Evolutionary conservation across 1,140 invertebrate species (phyloP), one percentile per base, ranked within the genome.

Genomic region (Danaus plexippus): DNA sequence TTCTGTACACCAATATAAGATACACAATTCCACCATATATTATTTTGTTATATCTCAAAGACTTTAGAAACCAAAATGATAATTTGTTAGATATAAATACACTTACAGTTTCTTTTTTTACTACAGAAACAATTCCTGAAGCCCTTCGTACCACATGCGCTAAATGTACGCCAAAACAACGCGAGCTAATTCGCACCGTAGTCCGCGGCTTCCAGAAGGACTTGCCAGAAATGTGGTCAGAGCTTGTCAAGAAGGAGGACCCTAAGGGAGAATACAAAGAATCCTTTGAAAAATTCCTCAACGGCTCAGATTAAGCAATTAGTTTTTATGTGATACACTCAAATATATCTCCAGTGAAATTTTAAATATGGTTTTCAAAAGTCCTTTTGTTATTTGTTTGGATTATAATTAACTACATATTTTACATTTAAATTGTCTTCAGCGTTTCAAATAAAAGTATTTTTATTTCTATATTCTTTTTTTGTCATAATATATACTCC

Each of bases 111-210:
- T 45, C 3, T 9, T 41, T 41, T 44, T 52, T 56, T 1, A 47
- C 47, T 54, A 18, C 57, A 66, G 64, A 49, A 45, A 47, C 44
- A 9, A 61, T 69, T 5, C 59, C 48, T 9, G 67, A 69, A n/a
- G 64, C 64, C 0, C 40, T 69, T 1, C 15, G 40, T 13, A 59
- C 54, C 0, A 50, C 45, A 40, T 66, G 67, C 40, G 61, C 50
- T 9, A 64, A 63, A 46, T 69, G 67, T 44, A 61, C 62, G 0
- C 61, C 59, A 1, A 66, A 66, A 15, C 64, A 66, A 47, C 56
- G 60, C 6, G n/a, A 62, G 18, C 43, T 62, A 8, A 43, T 62
- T 11, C 64, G 64, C 12, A 56, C 43, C 0, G 50, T 66, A 9
- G 12, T 49, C 15, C 52, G 43, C 1, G 64, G 48, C 9, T 51